Evolutionary conservation across 2,888 invertebrate genomes (phyloP).

Genomic region (Graphium colonna): DNA sequence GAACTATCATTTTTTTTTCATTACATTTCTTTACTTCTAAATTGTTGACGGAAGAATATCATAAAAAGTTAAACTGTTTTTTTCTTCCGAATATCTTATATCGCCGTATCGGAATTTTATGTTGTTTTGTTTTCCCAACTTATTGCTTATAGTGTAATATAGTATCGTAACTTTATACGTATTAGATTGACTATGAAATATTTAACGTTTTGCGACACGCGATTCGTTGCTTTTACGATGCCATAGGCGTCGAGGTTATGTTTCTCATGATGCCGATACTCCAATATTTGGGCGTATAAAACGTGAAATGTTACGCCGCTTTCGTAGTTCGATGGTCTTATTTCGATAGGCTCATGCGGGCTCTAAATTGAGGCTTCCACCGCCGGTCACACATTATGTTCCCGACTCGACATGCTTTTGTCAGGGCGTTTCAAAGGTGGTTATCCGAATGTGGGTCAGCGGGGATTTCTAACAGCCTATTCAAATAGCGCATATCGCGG

Average conservation of each 20-base stretch:
- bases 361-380: conserved; percentile 62
- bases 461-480: conserved; percentile 56
- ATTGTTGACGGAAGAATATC: too few relatives aligned
- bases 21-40: conserved; percentile 14
- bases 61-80: too few relatives aligned
- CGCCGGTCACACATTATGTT: conserved; percentile 61
- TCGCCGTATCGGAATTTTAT: too few relatives aligned
- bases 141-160: too few relatives aligned
- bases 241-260: conserved; percentile 45
- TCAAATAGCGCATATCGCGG: conserved; percentile 40
- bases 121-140: too few relatives aligned
- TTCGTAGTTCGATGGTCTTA: conserved; percentile 40
- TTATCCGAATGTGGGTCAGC: conserved; percentile 68
- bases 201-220: background rate
- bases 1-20: too few relatives aligned
- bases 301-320: conserved; percentile 24
- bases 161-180: background rate
- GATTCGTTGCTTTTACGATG: conserved; percentile 36
- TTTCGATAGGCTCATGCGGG: conserved; percentile 63
- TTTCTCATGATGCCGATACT: conserved; percentile 5
- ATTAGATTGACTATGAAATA: background rate
- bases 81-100: too few relatives aligned
- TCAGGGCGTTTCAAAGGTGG: conserved; percentile 66
- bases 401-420: conserved; percentile 70
- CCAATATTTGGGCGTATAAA: conserved; percentile 12